These are phyloP conservation scores for Seira ritae DNA, from an alignment of 2,888 invertebrate species.

Conservation along the genomic window DNA sequence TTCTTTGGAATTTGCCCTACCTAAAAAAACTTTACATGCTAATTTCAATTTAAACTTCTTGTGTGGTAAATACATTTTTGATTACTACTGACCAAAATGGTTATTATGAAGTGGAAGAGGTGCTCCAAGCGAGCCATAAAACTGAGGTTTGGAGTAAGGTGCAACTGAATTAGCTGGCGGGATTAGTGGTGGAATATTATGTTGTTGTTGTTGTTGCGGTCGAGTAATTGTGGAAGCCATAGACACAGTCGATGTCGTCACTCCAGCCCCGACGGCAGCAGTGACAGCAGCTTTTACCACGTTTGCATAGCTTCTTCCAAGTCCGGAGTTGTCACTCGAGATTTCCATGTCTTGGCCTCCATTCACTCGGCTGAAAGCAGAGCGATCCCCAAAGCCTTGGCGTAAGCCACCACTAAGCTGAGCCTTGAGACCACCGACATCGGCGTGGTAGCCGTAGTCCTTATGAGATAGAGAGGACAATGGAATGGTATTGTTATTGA, in stretches of 20 bases:
- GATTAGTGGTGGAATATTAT: background rate
- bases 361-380: constrained; percentile 50
- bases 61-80: no score
- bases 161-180: background rate
- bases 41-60: no score
- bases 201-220: constrained; percentile 27
- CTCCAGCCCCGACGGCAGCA: constrained; percentile 52
- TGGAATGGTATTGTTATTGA: constrained; percentile 26
- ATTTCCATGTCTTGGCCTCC: constrained; percentile 45
- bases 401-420: constrained; percentile 58
- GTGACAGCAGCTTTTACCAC: constrained; percentile 68
- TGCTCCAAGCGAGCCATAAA: constrained; percentile 15
- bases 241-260: constrained; percentile 28
- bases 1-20: no score
- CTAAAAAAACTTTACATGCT: no score
- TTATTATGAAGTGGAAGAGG: background rate
- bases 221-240: constrained; percentile 17
- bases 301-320: constrained; percentile 69
- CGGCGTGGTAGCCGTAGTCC: constrained; percentile 45
- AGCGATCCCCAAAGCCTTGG: constrained; percentile 52
- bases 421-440: constrained; percentile 49
- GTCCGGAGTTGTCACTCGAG: constrained; percentile 22
- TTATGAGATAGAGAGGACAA: background rate
- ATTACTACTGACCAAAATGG: background rate
- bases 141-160: constrained; percentile 17